Base-by-base conservation (phyloP, 2,113 vertebrate species). In the Ameiurus melas region DNA sequence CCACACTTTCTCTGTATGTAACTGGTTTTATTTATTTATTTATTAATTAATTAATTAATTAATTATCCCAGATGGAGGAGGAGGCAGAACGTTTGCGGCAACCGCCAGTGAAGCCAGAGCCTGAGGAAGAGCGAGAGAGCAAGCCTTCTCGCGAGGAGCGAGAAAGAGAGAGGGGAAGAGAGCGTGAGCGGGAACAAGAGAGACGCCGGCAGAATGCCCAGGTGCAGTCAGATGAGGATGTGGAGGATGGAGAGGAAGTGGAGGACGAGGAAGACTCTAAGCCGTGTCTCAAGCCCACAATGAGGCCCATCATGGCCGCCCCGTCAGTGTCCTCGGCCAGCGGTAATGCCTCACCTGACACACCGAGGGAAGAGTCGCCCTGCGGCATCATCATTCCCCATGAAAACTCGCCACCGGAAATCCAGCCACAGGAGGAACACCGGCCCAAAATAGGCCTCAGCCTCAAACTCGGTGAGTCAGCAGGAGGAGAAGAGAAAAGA, bases 381-480 rank as follows among this genome's bases (percentile, higher is more conserved):
- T 98, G 97, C 89, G 98, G 98, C 87, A 99, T 99, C 93, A 99
- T 99, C 92, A 99, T 99, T 90, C 98, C 98, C 77, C 98, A 99
- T 17, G 98, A 99, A 94, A 99, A 99, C 93, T 99, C 98, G 0
- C 98, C 98, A 13, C 98, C 97, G 0, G 97, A 99, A 81, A 96
- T 96, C 16, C 97, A 97, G 60, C 98, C 97, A 0, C 97, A 96
- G 0, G 98, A 99, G 75, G 98, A 99, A 43, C 95, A 97, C 93
- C 94, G 98, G 85, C 98, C 98, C 33, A 99, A 98, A 96, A 98
- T 99, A 91, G 98, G 97, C 91, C 97, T 99, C 71, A 99, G 97
- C 91, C 97, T 99, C 92, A 99, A 98, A 96, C 78, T 99, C 79
- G 97, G 98, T 97, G 36, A 83, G 86, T 82, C 20, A 10, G n/a